Conservation (phyloP, 1,140 invertebrate genomes). For the Luehdorfia chinensis region DNA sequence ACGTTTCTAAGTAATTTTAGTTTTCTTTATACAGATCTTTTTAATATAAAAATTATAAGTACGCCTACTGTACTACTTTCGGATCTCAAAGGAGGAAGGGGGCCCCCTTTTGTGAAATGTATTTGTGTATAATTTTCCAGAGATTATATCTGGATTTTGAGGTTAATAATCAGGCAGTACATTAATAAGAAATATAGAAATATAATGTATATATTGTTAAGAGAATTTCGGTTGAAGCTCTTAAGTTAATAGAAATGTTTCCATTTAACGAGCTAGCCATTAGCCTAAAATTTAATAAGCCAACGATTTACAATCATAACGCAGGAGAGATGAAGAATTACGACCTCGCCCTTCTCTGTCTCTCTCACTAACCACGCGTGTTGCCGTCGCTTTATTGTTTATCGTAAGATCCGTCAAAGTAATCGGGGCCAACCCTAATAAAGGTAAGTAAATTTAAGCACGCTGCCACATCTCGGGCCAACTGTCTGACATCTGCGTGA, state of each 20-base stretch:
- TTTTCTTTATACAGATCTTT: no score
- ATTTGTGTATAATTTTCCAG: no score
- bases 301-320: constrained; percentile 16
- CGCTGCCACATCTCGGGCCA: constrained; percentile 9
- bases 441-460: constrained; percentile 16
- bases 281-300: constrained; percentile 13
- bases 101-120: no score
- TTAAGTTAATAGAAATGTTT: constrained; percentile 17
- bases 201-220: no score
- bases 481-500: constrained; percentile 37
- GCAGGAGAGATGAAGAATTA: constrained; percentile 9
- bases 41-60: no score
- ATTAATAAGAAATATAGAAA: no score
- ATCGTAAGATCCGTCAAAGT: constrained; percentile 19
- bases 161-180: no score
- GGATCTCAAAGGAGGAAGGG: no score
- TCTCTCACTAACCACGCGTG: constrained; percentile 2
- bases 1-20: no score
- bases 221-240: constrained; percentile 4
- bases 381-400: constrained; percentile 19
- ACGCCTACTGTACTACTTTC: no score
- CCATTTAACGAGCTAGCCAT: constrained; percentile 14
- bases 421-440: constrained; percentile 16
- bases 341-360: background rate
- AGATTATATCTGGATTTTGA: no score